Conservation (phyloP, 2,888 invertebrate genomes). For the Panopea generosa region DNA sequence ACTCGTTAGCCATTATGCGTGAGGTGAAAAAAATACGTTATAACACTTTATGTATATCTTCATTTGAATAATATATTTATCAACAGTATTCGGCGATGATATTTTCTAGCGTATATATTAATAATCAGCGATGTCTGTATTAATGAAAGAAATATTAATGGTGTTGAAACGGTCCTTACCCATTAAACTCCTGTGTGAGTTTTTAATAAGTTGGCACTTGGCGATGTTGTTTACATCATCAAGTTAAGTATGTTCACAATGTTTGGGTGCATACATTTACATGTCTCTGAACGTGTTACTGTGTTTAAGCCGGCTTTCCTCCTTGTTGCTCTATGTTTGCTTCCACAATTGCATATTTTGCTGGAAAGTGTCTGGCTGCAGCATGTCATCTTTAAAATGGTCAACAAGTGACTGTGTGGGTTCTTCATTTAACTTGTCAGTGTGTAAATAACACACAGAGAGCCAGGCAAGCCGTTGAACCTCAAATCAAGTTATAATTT, state of each 20-base stretch:
- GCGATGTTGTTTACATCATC: neutral
- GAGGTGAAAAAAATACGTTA: too few relatives aligned
- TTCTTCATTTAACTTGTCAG: slow-evolving; percentile 18
- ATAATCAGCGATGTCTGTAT: too few relatives aligned
- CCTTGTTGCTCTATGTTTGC: slow-evolving; percentile 18
- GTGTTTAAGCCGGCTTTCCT: slow-evolving; percentile 10
- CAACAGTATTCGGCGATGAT: too few relatives aligned
- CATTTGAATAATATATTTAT: too few relatives aligned
- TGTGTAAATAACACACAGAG: slow-evolving; percentile 27
- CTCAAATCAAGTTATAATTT: slow-evolving; percentile 28
- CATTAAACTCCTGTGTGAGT: neutral
- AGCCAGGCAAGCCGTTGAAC: slow-evolving; percentile 37
- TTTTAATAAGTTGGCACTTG: neutral
- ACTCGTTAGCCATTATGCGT: too few relatives aligned
- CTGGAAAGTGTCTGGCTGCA: slow-evolving; percentile 29
- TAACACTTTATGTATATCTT: too few relatives aligned
- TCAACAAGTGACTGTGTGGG: slow-evolving; percentile 12
- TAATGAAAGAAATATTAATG: too few relatives aligned
- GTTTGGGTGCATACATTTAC: slow-evolving; percentile 34
- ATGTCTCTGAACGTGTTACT: slow-evolving; percentile 26
- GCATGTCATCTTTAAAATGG: slow-evolving; percentile 40
- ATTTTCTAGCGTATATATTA: too few relatives aligned
- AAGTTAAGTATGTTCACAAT: slow-evolving; percentile 22
- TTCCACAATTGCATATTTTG: slow-evolving; percentile 35
- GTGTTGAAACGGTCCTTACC: neutral